Base-by-base conservation (phyloP, 2,797 vertebrate species). In the Chrosomus eos region DNA sequence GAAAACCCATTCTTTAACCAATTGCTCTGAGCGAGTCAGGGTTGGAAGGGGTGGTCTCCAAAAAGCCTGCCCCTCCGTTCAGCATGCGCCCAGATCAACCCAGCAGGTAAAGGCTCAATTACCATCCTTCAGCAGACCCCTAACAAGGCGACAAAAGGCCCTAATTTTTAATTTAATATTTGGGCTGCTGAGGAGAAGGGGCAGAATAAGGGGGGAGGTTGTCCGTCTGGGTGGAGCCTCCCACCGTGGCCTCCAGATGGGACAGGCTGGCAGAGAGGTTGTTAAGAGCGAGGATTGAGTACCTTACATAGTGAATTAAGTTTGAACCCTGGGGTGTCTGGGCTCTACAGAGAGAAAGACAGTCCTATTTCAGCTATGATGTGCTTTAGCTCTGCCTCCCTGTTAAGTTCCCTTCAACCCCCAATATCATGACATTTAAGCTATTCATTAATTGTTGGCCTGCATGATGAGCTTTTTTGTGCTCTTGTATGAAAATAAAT, bases 401-500 rank as follows among this genome's bases (percentile, higher is more conserved):
- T 94, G 95, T 95, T 93, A 95, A 94, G 92, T 92, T 91, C 90
- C 90, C 94, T 93, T 93, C 93, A 93, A 89, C 91, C 94, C 94
- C 94, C 93, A 93, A 93, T 95, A 94, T 91, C 92, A 95, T 96
- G 95, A 95, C 95, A 96, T 97, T 96, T 96, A 96, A 95, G 95
- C 94, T 94, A 95, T 95, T 94, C 93, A 95, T 96, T 95, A 96
- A 96, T 96, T 95, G 95, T 91, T 91, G 93, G 85, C 90, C 92
- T 92, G 92, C 89, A 88, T 95, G 95, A 96, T 93, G 93, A 94
- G 94, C 21, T 93, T 92, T 95, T 93, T 90, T 64, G 83, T 64
- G 83, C 82, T 85, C 31, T 74, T 23, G 40, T 55, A 79, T 68
- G 36, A 67, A 90, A 91, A 91, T 90, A 91, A 92, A 93, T 89